Conservation (phyloP, 35 echinoderm and acorn worm genomes). For the Patiria miniata region DNA sequence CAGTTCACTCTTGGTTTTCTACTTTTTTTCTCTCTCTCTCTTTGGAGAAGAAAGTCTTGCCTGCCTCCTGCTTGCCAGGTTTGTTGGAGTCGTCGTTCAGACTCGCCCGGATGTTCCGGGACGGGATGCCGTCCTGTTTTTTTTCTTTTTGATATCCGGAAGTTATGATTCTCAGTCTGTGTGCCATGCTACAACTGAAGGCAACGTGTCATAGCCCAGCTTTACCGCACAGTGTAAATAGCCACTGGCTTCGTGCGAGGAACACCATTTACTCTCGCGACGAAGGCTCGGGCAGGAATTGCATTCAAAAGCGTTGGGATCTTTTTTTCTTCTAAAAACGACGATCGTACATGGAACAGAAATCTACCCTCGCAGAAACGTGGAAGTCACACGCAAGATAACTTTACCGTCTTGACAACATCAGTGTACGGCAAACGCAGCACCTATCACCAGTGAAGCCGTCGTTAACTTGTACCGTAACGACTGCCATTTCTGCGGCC, state of each 20-base stretch:
- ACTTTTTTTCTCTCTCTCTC: not conserved
- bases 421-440: too few species aligned
- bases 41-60: not conserved
- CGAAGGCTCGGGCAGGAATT: too few species aligned
- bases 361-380: too few species aligned
- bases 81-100: conserved; percentile 18
- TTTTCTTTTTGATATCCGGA: conserved; percentile 9
- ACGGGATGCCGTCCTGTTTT: not conserved
- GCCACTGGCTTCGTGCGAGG: not conserved
- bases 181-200: not conserved
- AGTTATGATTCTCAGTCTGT: not conserved
- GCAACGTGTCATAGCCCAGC: conserved; percentile 6
- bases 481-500: too few species aligned
- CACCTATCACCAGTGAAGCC: too few species aligned
- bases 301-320: too few species aligned
- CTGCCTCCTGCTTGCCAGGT: conserved; percentile 7
- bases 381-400: too few species aligned
- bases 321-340: too few species aligned
- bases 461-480: too few species aligned
- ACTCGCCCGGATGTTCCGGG: conserved; percentile 31
- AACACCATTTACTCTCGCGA: not conserved
- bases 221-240: conserved; percentile 3
- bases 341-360: too few species aligned
- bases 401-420: too few species aligned
- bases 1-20: too few species aligned